These are phyloP conservation scores for Iphiclides podalirius DNA, from an alignment of 2,888 invertebrate species.

Conservation along the genomic window DNA sequence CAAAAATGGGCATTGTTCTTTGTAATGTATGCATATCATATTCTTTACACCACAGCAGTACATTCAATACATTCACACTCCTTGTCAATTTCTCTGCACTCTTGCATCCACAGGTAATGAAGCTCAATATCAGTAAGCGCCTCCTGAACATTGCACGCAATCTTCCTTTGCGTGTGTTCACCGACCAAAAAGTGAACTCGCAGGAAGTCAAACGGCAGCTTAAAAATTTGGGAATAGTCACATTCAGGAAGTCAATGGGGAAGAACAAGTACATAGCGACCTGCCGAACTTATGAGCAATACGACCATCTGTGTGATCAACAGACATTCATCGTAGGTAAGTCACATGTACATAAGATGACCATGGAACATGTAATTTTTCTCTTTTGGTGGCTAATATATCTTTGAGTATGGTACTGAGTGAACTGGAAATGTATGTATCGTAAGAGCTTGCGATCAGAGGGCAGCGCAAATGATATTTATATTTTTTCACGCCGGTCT, in stretches of 20 bases:
- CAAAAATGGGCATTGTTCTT: no score
- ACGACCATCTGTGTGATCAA: constrained; percentile 37
- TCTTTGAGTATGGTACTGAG: no score
- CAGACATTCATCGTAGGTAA: constrained; percentile 32
- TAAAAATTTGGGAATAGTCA: constrained; percentile 31
- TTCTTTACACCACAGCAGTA: no score
- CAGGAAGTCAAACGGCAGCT: constrained; percentile 32
- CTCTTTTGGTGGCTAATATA: no score
- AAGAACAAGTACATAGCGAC: constrained; percentile 31
- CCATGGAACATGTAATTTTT: no score
- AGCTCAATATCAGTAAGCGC: constrained; percentile 39
- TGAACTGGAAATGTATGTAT: no score
- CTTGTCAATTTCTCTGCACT: no score
- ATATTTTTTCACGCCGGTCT: no score
- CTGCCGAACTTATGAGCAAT: constrained; percentile 31
- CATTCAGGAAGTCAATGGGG: constrained; percentile 35
- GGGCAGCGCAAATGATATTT: no score
- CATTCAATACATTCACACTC: no score
- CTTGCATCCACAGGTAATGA: constrained; percentile 42
- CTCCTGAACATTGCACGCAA: constrained; percentile 33
- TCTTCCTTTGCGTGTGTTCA: constrained; percentile 38
- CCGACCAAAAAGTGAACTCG: constrained; percentile 25
- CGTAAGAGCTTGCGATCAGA: no score
- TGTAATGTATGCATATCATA: no score
- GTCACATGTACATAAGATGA: constrained; percentile 9